phyloP scores from a whole-genome alignment of 2,888 invertebrate species.

The Lithophane ornitopus region DNA sequence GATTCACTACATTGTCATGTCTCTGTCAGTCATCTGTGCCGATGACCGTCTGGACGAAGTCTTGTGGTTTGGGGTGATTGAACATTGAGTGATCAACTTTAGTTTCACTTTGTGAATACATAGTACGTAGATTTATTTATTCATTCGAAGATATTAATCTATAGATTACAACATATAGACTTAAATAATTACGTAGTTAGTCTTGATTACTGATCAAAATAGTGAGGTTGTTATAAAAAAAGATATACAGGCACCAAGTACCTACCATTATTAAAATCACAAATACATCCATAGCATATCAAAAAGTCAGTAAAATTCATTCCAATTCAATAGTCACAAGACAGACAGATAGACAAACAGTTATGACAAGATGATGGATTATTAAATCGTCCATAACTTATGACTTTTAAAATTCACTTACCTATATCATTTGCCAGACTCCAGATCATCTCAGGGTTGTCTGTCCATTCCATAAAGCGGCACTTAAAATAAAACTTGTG shows the following conservation, averaged over 20 bases:
- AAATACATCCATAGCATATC: too few relatives aligned
- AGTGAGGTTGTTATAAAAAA: background rate
- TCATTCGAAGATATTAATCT: background rate
- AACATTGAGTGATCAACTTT: background rate
- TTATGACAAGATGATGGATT: background rate
- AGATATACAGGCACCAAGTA: too few relatives aligned
- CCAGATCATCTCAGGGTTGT: background rate
- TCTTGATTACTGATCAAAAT: background rate
- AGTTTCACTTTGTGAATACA: background rate
- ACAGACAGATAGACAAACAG: too few relatives aligned
- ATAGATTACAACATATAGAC: background rate
- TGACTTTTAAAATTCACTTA: background rate
- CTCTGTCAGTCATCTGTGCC: conserved; percentile 2
- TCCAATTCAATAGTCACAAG: too few relatives aligned
- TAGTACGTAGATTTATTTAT: background rate
- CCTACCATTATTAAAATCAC: too few relatives aligned
- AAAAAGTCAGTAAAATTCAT: too few relatives aligned
- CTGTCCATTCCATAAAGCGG: background rate
- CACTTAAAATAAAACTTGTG: too few relatives aligned
- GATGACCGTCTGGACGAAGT: conserved; percentile 18
- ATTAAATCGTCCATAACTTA: background rate
- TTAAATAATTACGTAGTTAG: background rate
- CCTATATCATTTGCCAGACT: background rate
- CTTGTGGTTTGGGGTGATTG: conserved; percentile 18
- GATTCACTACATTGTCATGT: conserved; percentile 29